A percentile compares a stretch with the other conserved stretches of the same genome.
Conservation (phyloP, 2,888 invertebrate genomes). For the Eupithecia pulchellata region DNA sequence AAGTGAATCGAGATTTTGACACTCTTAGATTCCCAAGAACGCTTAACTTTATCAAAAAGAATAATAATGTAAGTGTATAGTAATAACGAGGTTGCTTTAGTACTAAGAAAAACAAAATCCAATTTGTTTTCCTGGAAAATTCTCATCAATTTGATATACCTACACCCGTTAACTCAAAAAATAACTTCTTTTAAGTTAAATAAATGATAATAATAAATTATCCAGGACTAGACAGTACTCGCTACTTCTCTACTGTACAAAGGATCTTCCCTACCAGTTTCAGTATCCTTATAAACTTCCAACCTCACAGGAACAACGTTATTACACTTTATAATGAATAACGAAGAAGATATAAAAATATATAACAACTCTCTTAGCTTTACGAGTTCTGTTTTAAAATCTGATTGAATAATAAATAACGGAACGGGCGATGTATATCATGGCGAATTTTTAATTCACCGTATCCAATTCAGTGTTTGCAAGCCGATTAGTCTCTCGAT, state of each 20-base stretch:
- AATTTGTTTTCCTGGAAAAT: background rate
- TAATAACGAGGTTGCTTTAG: background rate
- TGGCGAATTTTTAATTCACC: constrained; percentile 40
- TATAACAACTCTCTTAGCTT: constrained; percentile 34
- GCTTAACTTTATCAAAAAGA: background rate
- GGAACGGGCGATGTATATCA: constrained; percentile 30
- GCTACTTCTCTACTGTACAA: too few relatives aligned
- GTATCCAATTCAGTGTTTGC: constrained; percentile 54
- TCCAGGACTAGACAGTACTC: background rate
- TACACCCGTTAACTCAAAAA: too few relatives aligned
- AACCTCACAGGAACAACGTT: constrained; percentile 21
- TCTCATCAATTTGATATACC: background rate
- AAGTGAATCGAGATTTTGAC: background rate
- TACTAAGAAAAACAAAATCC: background rate
- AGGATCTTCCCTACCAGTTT: background rate
- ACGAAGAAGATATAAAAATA: constrained; percentile 33
- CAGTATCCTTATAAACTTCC: constrained; percentile 20
- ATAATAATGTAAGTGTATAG: background rate
- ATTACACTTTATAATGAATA: constrained; percentile 33
- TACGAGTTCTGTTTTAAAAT: constrained; percentile 36
- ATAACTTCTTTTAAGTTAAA: too few relatives aligned
- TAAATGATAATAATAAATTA: background rate
- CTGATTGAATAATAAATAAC: constrained; percentile 40
- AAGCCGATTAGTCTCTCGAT: constrained; percentile 55
- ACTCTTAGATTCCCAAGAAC: background rate